A percentile compares a stretch with the other conserved stretches of the same genome.
Evolutionary conservation across 2,888 invertebrate species (phyloP).

Genomic region (Latheticus oryzae): DNA sequence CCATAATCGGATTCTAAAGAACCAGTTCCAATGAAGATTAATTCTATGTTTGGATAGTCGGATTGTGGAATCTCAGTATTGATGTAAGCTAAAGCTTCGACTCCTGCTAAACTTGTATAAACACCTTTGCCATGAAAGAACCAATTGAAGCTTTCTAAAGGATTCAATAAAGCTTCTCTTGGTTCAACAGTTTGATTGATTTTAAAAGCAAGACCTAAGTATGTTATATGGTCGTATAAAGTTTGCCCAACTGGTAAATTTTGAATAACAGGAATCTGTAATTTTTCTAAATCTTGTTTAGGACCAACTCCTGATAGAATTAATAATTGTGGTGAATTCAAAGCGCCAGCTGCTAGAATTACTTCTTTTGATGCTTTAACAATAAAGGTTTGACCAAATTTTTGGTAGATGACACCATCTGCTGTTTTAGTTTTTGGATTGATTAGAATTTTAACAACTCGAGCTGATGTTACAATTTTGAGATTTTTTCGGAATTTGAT

Average conservation of each 20-base stretch:
- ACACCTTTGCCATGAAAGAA: conserved; percentile 67
- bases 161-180: conserved; percentile 21
- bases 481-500: conserved; percentile 71
- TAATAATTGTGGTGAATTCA: conserved; percentile 83
- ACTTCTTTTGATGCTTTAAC: conserved; percentile 80
- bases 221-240: conserved; percentile 76
- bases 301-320: conserved; percentile 77
- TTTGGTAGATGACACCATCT: conserved; percentile 61
- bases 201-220: conserved; percentile 69
- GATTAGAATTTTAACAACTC: conserved; percentile 71
- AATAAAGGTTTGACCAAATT: conserved; percentile 28
- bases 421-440: conserved; percentile 64
- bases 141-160: conserved; percentile 60
- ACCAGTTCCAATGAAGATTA: conserved; percentile 71
- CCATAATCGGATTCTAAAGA: conserved; percentile 71
- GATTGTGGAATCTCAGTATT: conserved; percentile 67
- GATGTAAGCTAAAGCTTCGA: conserved; percentile 69
- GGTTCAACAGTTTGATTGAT: conserved; percentile 64
- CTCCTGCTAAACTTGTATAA: conserved; percentile 70
- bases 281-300: conserved; percentile 68
- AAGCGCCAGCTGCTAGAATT: conserved; percentile 81
- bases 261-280: conserved; percentile 71
- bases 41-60: conserved; percentile 73
- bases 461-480: conserved; percentile 68
- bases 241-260: conserved; percentile 75